Base-by-base conservation (phyloP, 2,797 vertebrate species). In the Sphaeramia orbicularis region DNA sequence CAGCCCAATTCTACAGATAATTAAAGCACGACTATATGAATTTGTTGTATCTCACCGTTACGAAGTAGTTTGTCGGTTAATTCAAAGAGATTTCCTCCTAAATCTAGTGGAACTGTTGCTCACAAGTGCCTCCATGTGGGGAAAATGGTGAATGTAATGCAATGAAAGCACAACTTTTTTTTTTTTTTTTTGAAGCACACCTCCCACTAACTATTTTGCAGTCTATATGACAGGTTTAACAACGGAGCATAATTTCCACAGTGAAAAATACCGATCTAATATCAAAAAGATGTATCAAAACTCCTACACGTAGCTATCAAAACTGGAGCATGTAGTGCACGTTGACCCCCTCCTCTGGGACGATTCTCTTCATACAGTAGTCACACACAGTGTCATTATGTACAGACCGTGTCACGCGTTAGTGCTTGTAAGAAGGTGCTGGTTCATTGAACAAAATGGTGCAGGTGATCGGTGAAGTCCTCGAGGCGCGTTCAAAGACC, bases 271-370 rank as follows among this genome's bases (percentile, higher is more conserved):
- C 70, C 4, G 18, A 83, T 87, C 80, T 89, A 81, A 76, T 88
- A 85, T 90, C 78, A 90, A 90, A 90, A 91, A 76, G 80, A 83
- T 62, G 71, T 88, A 85, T 86, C 81, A 86, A 88, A 92, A 85
- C 73, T 36, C 38, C 78, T 84, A 89, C 41, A 53, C 32, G 42
- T 43, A 65, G 71, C 83, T 87, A 82, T 82, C 50, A 83, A 86
- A 83, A 81, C 57, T 21, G 41, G 62, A 78, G 72, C 45, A 59
- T 77, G 76, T 66, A 76, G 77, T 80, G 70, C 60, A 32, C 40
- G 75, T 74, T 48, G 30, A 53, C 42, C 58, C 58, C 21, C 21
- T 40, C 42, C 30, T 45, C 35, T 48, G 47, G 18, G 7, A 57
- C 65, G 1, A 18, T 43, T 15, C 41, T 30, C n/a, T 71, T 70